A percentile compares a stretch with the other conserved stretches of the same genome.
Conservation (phyloP, 2,113 vertebrate species). For the Cyphomyrus plagiostoma region DNA sequence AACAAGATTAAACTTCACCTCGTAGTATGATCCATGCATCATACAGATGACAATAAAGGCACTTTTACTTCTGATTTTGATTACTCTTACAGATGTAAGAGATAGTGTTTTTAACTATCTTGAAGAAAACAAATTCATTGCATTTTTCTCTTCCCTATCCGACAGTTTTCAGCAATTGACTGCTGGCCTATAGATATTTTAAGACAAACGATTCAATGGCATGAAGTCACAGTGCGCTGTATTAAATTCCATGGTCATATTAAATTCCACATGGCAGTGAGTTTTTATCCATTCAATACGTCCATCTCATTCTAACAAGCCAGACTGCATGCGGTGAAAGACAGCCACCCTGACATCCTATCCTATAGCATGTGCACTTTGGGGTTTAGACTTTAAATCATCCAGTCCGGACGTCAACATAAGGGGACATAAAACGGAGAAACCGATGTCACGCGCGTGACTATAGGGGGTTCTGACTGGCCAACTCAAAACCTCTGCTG, state of each 20-base stretch:
- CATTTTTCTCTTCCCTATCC: background rate
- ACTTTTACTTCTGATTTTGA: background rate
- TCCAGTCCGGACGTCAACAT: constrained; percentile 16
- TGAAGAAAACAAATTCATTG: background rate
- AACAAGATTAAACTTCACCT: background rate
- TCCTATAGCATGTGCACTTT: constrained; percentile 57
- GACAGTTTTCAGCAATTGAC: background rate
- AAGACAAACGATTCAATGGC: constrained; percentile 11
- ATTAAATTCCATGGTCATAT: constrained; percentile 44
- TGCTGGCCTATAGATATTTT: background rate
- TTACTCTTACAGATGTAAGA: background rate
- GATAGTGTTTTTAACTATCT: background rate
- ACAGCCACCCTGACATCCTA: constrained; percentile 49
- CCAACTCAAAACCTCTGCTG: background rate
- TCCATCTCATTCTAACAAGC: constrained; percentile 50
- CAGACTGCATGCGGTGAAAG: constrained; percentile 38
- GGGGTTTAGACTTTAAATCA: constrained; percentile 51
- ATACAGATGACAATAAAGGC: background rate
- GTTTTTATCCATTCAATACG: constrained; percentile 31
- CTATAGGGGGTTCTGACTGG: background rate
- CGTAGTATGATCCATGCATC: background rate
- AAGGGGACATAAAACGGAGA: constrained; percentile 1
- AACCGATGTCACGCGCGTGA: background rate
- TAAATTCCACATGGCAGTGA: constrained; percentile 46
- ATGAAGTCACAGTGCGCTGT: constrained; percentile 22